These are phyloP conservation scores for Embiotoca jacksoni DNA, from an alignment of 2,113 vertebrate species.

Conservation along the genomic window DNA sequence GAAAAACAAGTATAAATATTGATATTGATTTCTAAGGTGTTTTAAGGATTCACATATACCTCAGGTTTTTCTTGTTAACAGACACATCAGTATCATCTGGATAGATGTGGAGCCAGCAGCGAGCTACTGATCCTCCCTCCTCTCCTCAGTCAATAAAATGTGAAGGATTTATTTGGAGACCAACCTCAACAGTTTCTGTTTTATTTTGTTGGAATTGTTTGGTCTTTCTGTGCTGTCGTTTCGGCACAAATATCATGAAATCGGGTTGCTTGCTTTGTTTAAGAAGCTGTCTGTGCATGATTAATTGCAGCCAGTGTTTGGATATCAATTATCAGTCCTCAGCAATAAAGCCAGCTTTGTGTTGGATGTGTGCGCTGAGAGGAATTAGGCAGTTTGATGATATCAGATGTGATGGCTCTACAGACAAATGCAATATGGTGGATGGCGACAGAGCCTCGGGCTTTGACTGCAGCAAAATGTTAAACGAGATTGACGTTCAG, in stretches of 20 bases:
- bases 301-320: constrained; percentile 43
- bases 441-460: background rate
- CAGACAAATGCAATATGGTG: constrained; percentile 32
- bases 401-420: constrained; percentile 27
- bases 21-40: too few species aligned
- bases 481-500: background rate
- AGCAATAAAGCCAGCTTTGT: constrained; percentile 39
- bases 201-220: constrained; percentile 12
- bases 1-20: too few species aligned
- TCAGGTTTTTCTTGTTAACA: too few species aligned
- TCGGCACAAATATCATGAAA: constrained; percentile 48
- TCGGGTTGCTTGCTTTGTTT: constrained; percentile 31
- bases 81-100: too few species aligned
- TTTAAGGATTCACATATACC: too few species aligned
- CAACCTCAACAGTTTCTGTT: constrained; percentile 26
- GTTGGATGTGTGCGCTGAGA: constrained; percentile 34
- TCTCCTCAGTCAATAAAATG: constrained; percentile 10
- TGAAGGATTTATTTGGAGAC: constrained; percentile 20
- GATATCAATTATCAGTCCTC: constrained; percentile 36
- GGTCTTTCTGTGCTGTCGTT: constrained; percentile 22
- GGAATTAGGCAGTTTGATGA: constrained; percentile 34
- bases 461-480: background rate
- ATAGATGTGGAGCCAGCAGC: background rate
- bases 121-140: constrained; percentile 17
- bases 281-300: constrained; percentile 45